phyloP scores from a whole-genome alignment of 2,888 invertebrate genomes.

The Masnerella sp. region DNA sequence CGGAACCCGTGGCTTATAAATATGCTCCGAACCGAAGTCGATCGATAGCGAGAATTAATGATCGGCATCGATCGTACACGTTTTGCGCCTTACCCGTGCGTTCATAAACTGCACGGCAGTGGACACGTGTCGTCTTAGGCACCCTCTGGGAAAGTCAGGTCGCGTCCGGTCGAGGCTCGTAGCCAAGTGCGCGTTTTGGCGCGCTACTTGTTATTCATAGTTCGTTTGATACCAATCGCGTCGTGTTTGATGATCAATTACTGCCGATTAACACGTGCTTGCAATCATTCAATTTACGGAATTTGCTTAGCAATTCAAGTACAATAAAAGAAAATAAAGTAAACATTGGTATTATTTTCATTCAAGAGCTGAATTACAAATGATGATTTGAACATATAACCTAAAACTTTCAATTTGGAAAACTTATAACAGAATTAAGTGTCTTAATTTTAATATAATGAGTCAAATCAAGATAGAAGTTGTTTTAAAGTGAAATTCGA shows the following conservation, averaged over 20 bases:
- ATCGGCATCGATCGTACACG: constrained; percentile 46
- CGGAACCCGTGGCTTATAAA: constrained; percentile 34
- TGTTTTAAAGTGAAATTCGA: too few species aligned
- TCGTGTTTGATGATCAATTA: constrained; percentile 44
- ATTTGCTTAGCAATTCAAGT: too few species aligned
- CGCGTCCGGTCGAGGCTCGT: background rate
- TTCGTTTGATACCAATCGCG: background rate
- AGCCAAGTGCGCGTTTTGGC: background rate
- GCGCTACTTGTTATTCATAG: background rate
- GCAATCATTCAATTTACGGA: too few species aligned
- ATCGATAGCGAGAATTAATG: constrained; percentile 51
- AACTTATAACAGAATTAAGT: too few species aligned
- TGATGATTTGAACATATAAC: too few species aligned
- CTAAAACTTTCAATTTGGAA: too few species aligned
- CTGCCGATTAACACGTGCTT: constrained; percentile 32
- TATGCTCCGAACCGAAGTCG: constrained; percentile 34
- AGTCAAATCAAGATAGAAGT: too few species aligned
- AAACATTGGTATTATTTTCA: too few species aligned
- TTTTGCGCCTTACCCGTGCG: constrained; percentile 26
- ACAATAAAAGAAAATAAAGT: too few species aligned
- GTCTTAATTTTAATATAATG: too few species aligned
- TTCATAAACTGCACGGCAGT: constrained; percentile 39
- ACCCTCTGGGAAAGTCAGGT: constrained; percentile 59
- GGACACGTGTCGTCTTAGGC: constrained; percentile 52
- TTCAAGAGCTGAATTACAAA: too few species aligned